Percentiles rank a stretch among this genome's conserved stretches.
Conservation (phyloP, 2,113 vertebrate genomes). For the Lathamus discolor region DNA sequence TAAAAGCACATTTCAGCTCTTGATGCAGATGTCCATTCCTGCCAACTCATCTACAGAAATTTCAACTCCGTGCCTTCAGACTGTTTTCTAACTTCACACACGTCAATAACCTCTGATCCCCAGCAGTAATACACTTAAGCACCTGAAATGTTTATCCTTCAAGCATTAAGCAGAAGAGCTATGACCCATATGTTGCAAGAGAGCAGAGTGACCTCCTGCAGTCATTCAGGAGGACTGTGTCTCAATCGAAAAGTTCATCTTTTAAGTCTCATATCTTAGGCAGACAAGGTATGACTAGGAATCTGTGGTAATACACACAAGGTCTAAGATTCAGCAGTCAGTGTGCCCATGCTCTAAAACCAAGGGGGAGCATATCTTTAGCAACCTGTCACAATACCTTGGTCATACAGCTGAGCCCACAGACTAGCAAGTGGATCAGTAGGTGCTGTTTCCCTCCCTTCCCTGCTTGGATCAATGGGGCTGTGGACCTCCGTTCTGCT, state of each 20-base stretch:
- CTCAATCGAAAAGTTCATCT: background rate
- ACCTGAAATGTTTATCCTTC: background rate
- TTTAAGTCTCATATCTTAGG: background rate
- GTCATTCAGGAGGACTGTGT: background rate
- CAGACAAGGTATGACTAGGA: background rate
- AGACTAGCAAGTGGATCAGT: rapidly evolving
- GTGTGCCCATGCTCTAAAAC: background rate
- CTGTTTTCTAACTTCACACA: background rate
- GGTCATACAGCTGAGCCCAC: background rate
- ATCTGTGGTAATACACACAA: background rate
- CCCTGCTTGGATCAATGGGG: background rate
- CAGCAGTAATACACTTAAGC: background rate
- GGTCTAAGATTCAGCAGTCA: background rate
- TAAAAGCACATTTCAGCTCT: background rate
- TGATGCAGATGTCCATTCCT: background rate
- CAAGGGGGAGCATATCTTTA: background rate
- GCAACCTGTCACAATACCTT: background rate
- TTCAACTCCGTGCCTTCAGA: background rate
- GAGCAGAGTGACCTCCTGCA: background rate
- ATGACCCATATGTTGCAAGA: background rate
- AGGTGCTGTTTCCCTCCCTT: background rate
- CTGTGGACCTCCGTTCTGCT: background rate
- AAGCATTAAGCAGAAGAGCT: background rate
- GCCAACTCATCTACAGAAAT: background rate
- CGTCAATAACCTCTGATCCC: background rate